These are phyloP conservation scores for Varroa destructor DNA, from an alignment of 1,140 invertebrate species.

Conservation along the genomic window DNA sequence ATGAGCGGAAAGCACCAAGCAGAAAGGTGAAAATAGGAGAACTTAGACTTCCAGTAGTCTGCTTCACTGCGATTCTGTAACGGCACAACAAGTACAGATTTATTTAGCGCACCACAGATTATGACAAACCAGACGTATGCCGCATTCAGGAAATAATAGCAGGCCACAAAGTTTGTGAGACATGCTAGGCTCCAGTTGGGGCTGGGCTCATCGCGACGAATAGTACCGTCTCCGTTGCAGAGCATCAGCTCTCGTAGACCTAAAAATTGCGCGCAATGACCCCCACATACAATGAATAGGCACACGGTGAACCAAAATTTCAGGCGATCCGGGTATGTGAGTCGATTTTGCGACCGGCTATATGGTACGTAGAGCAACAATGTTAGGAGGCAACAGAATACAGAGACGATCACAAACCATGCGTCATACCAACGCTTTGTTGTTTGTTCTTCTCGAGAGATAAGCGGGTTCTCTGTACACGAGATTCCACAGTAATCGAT, in stretches of 20 bases:
- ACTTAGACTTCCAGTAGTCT: neutral
- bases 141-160: constrained; percentile 20
- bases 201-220: constrained; percentile 4
- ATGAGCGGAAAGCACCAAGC: constrained; percentile 17
- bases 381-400: neutral
- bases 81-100: neutral
- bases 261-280: constrained; percentile 8
- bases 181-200: neutral
- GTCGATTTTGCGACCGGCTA: neutral
- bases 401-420: neutral
- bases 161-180: neutral
- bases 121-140: neutral
- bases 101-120: neutral
- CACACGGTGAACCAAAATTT: neutral
- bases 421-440: neutral
- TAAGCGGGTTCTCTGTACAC: neutral
- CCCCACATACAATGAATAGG: neutral
- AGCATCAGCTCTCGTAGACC: neutral
- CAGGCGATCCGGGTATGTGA: neutral
- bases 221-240: constrained; percentile 13
- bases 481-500: constrained; percentile 15
- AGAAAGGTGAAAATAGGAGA: neutral
- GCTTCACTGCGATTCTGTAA: neutral
- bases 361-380: neutral
- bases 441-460: neutral